Evolutionary conservation across 2,888 invertebrate species (phyloP).

Genomic region (Drosophila anomalata): DNA sequence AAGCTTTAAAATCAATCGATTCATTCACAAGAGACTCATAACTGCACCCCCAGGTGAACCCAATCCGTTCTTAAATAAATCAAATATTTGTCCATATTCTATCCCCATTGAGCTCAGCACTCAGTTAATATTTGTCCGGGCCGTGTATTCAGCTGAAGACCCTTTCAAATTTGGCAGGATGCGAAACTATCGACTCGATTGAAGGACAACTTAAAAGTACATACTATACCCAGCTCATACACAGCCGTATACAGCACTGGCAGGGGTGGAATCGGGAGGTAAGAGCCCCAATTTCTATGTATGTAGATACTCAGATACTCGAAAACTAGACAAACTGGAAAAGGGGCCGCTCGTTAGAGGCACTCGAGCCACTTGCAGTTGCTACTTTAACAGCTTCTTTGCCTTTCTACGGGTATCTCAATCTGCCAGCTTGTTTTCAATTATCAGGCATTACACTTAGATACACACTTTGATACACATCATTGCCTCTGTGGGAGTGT

Average conservation of each 20-base stretch:
- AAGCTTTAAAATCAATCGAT: not conserved
- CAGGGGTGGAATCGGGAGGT: not conserved
- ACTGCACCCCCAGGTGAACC: slow-evolving; percentile 1
- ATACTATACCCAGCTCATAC: slow-evolving; percentile 28
- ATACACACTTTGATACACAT: slow-evolving; percentile 40
- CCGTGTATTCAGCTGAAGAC: slow-evolving; percentile 2
- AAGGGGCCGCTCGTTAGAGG: slow-evolving; percentile 3
- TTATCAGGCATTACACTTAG: slow-evolving; percentile 57
- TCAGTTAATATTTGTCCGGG: slow-evolving; percentile 18
- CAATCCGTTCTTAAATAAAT: slow-evolving; percentile 12
- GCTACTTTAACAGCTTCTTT: slow-evolving; percentile 34
- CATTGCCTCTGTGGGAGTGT: slow-evolving; percentile 16
- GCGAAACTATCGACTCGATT: slow-evolving; percentile 36
- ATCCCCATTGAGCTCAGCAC: slow-evolving; percentile 13
- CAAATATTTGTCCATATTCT: slow-evolving; percentile 32
- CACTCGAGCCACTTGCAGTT: slow-evolving; percentile 22
- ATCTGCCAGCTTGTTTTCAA: slow-evolving; percentile 57
- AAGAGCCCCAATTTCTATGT: not conserved
- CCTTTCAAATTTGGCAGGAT: slow-evolving; percentile 9
- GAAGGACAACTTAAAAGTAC: slow-evolving; percentile 39
- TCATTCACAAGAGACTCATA: not conserved
- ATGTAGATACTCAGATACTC: slow-evolving; percentile 7
- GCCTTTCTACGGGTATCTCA: slow-evolving; percentile 28
- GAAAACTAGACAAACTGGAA: slow-evolving; percentile 2
- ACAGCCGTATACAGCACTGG: slow-evolving; percentile 1